Percentiles rank a stretch among this genome's conserved stretches.
Conservation (phyloP, 2,797 vertebrate genomes). For the Agapornis canus region DNA sequence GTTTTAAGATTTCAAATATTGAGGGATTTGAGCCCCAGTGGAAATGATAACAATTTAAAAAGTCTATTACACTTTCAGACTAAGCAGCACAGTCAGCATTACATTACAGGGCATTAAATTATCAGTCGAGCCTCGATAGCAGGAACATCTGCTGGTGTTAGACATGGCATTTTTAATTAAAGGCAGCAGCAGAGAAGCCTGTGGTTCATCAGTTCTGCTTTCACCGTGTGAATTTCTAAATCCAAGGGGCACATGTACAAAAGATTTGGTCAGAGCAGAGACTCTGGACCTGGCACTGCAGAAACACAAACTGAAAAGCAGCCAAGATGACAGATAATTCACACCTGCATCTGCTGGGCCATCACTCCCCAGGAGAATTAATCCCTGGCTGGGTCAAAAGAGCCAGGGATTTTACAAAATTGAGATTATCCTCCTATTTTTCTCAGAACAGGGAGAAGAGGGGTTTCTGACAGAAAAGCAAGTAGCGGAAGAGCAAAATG, state of each 20-base stretch:
- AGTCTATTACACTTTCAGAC: not conserved
- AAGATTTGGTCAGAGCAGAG: not conserved
- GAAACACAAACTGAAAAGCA: not conserved
- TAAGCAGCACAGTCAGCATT: constrained; percentile 32
- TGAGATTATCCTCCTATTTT: not conserved
- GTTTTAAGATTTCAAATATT: not conserved
- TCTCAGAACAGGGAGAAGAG: not conserved
- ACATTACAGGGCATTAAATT: constrained; percentile 2
- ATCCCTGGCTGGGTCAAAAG: not conserved
- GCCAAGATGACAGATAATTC: not conserved
- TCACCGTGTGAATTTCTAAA: not conserved
- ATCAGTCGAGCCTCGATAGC: not conserved
- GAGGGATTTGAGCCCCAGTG: not conserved
- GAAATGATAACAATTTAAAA: not conserved
- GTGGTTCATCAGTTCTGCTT: constrained; percentile 58
- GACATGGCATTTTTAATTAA: constrained; percentile 71
- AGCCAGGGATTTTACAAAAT: not conserved
- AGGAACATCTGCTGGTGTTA: constrained; percentile 66
- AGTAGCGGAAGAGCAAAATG: not conserved
- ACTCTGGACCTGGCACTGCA: not conserved
- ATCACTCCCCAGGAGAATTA: accelerated
- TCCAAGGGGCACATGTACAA: constrained; percentile 32
- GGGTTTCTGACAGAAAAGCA: not conserved
- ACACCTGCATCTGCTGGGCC: not conserved
- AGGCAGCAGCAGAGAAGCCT: constrained; percentile 34